phyloP scores from a whole-genome alignment of 2,888 invertebrate species.

The Blastobasis adustella region DNA sequence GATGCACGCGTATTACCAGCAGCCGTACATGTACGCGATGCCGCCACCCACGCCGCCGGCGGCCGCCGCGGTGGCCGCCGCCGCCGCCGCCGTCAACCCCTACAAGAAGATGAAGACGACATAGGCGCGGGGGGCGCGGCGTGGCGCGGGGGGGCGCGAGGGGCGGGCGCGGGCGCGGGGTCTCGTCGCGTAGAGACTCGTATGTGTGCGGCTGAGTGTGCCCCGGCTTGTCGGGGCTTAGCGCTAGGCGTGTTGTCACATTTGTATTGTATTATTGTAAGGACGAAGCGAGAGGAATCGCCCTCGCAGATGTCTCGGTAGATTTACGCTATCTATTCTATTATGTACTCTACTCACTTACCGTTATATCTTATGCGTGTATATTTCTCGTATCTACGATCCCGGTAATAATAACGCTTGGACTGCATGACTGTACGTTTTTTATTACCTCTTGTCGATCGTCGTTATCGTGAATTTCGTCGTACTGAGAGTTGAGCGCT shows the following conservation, averaged over 20 bases:
- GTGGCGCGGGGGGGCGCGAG: slow-evolving; percentile 34
- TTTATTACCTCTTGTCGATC: slow-evolving; percentile 73
- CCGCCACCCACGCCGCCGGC: slow-evolving; percentile 61
- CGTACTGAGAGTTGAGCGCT: slow-evolving; percentile 70
- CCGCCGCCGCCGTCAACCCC: slow-evolving; percentile 79
- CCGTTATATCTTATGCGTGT: slow-evolving; percentile 71
- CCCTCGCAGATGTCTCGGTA: slow-evolving; percentile 68
- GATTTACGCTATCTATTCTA: slow-evolving; percentile 70
- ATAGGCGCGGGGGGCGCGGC: slow-evolving; percentile 50
- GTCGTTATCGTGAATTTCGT: slow-evolving; percentile 66
- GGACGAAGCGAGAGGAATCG: slow-evolving; percentile 63
- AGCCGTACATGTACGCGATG: slow-evolving; percentile 69
- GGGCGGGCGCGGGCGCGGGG: slow-evolving; percentile 66
- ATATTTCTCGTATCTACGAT: slow-evolving; percentile 74
- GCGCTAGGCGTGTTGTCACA: slow-evolving; percentile 72
- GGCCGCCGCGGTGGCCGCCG: slow-evolving; percentile 56
- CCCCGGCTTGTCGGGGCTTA: slow-evolving; percentile 69
- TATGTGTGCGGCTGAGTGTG: slow-evolving; percentile 60
- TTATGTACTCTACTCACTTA: slow-evolving; percentile 66
- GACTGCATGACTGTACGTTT: slow-evolving; percentile 91
- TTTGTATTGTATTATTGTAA: slow-evolving; percentile 72
- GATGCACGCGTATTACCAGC: slow-evolving; percentile 66
- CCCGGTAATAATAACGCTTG: slow-evolving; percentile 93
- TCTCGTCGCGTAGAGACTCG: slow-evolving; percentile 67
- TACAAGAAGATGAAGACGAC: slow-evolving; percentile 95